These are phyloP conservation scores for Peromyscus attwateri DNA, from an alignment of 2,797 vertebrate species.

Conservation along the genomic window DNA sequence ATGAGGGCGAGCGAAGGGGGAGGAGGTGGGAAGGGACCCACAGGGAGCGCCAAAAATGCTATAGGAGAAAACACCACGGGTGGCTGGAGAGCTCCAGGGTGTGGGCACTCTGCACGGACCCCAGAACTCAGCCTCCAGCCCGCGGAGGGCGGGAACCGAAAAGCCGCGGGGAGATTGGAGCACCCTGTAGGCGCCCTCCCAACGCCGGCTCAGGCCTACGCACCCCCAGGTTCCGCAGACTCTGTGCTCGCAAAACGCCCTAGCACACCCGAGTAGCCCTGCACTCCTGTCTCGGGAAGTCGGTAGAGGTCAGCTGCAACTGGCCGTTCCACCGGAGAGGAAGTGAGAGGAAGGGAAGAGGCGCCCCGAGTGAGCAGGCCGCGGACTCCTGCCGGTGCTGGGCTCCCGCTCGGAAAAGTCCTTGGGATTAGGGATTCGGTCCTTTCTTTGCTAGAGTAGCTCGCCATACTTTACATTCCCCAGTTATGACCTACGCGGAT, in stretches of 20 bases:
- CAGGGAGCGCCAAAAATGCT: conserved; percentile 55
- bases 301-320: neutral
- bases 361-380: conserved; percentile 65
- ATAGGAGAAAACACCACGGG: neutral
- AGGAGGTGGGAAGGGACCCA: neutral
- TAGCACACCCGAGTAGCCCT: neutral
- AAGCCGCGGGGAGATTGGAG: neutral
- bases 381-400: conserved; percentile 27
- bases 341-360: conserved; percentile 49
- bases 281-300: neutral
- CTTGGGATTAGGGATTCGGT: conserved; percentile 85
- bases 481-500: conserved; percentile 88
- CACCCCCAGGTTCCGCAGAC: neutral
- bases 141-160: conserved; percentile 59
- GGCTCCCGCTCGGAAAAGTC: conserved; percentile 80
- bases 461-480: conserved; percentile 89
- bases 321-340: neutral
- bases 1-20: neutral
- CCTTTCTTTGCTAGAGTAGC: conserved; percentile 75
- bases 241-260: neutral
- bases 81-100: neutral
- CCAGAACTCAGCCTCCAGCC: neutral
- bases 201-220: neutral
- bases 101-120: neutral
- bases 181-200: neutral